Base-by-base conservation (phyloP, 2,888 invertebrate genomes). In the Cosmopolites sordidus region DNA sequence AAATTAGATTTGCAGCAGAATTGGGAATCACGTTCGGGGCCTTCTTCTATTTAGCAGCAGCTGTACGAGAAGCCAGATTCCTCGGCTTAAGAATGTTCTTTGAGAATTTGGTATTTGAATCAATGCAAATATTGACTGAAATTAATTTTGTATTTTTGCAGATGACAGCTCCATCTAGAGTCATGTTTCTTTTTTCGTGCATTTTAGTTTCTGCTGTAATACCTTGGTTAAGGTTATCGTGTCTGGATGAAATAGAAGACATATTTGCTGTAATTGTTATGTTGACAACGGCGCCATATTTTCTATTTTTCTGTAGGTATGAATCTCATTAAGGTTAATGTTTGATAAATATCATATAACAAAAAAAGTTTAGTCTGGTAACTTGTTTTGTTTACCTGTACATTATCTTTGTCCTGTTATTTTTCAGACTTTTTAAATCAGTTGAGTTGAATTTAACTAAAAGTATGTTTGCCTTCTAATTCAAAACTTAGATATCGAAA, bases 251-350 rank as follows among this genome's bases (percentile, higher is more conserved):
- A 71, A 83, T 87, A 45, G 97, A 98, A 73, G 97, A 98, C 69
- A 84, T 91, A 57, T 81, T 96, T 1, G 92, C 93, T 0, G 89
- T 97, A 1, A 82, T 93, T 54, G 93, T 96, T 11, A 96, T 97
- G 88, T 77, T 98, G 22, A 92, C 93, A 9, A 97, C 96, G 0
- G 92, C 96, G 0, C 94, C 96, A 0, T 98, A 97, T 74, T 97
- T 97, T 72, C 77, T 98, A 47, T 98, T 97, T 77, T 99, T 97
- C 74, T 98, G 96, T 77, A 82, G 94, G 92, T 92, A 73, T 61
- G 60, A n/a, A n/a, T n/a, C n/a, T n/a, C n/a, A n/a, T n/a, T n/a
- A n/a, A n/a, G n/a, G n/a, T n/a, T n/a, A n/a, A n/a, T n/a, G n/a
- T n/a, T n/a, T n/a, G n/a, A n/a, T n/a, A n/a, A n/a, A n/a, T n/a